Base-by-base conservation (phyloP, 2,113 vertebrate genomes). In the Lepisosteus osseus region DNA sequence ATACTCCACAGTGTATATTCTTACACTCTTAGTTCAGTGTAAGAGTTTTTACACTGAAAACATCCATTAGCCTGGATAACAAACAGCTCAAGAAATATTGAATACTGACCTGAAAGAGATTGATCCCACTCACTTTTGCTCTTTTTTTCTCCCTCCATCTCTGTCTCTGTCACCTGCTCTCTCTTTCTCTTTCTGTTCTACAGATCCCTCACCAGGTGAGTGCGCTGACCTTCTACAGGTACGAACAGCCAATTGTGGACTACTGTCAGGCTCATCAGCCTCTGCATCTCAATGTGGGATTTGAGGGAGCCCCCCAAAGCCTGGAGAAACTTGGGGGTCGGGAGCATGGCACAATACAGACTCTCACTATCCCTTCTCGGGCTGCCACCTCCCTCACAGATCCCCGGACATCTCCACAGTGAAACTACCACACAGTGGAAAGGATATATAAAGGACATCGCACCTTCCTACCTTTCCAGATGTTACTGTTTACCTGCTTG, bases 201-300 rank as follows among this genome's bases (percentile, higher is more conserved):
- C 87, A 93, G 91, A 88, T 93, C 69, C 90, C 91, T 55, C 91
- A 91, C 77, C 91, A 93, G 88, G 89, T 93, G 88, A 86, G 89
- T n/a, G 88, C 90, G 5, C 78, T 93, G 85, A 86, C 90, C 77
- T 93, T 92, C 86, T 93, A 91, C 83, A 86, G 90, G 69, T 92
- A 92, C 6, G 91, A 93, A 70, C 91, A 92, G 80, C 91, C 91
- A 7, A 89, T 93, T 13, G 88, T 92, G 71, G 91, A 92, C 83
- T 93, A 91, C 89, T 93, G 91, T 86, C 91, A 92, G 80, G 90
- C 91, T 61, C 91, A 93, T 72, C 91, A 93, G 68, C 90, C 91
- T 69, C 84, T 93, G 78, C 81, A 89, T 75, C 85, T 92, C 74
- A 92, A 91, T 86, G 90, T 93, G 88, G 89, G 87, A 74, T 92